Conservation (phyloP, 2,113 vertebrate genomes). For the Sakesphorus luctuosus region DNA sequence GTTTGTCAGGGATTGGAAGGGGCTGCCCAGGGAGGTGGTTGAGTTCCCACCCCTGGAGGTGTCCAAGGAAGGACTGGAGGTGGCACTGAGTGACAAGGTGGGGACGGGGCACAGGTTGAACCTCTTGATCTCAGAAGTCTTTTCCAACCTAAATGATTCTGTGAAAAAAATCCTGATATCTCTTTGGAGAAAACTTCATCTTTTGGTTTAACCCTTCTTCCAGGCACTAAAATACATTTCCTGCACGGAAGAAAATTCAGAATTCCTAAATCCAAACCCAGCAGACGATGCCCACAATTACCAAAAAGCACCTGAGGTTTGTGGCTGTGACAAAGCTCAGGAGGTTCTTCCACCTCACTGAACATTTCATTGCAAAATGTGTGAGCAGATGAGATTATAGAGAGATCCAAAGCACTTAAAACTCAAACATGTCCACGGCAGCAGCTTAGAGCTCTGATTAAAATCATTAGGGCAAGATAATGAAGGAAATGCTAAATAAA, state of each 20-base stretch:
- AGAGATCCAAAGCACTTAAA: neutral
- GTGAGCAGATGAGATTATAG: neutral
- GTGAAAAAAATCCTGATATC: neutral
- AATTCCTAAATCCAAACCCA: neutral
- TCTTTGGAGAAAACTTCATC: neutral
- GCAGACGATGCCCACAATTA: neutral
- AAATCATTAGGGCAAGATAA: neutral
- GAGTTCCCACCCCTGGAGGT: neutral
- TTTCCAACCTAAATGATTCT: neutral
- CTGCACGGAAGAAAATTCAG: neutral
- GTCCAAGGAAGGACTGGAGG: neutral
- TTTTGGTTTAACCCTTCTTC: neutral
- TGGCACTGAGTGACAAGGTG: neutral
- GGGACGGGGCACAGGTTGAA: too few species aligned
- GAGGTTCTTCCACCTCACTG: neutral
- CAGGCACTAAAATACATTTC: neutral
- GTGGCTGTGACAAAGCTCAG: neutral
- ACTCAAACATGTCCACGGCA: neutral
- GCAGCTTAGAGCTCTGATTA: neutral
- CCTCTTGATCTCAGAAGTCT: neutral
- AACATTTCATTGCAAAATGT: neutral
- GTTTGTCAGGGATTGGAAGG: neutral
- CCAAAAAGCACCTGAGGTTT: accelerated
- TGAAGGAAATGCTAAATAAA: neutral
- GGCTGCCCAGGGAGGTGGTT: neutral